Evolutionary conservation across 2,113 vertebrate species (phyloP).

Genomic region (Butastur rufipennis): DNA sequence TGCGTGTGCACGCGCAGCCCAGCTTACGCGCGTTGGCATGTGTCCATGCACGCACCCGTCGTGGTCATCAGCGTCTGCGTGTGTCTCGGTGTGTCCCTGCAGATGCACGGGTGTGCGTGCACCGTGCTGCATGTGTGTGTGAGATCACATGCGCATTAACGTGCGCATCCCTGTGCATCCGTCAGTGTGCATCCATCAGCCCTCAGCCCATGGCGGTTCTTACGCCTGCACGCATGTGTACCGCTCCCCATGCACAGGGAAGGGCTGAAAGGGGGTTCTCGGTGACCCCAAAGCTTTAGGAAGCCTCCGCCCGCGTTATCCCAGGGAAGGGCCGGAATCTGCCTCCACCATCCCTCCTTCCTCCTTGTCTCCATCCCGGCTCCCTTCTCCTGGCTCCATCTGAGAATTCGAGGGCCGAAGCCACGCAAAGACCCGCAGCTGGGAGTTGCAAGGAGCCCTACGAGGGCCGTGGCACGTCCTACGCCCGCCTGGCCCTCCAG

Average conservation of each 20-base stretch:
- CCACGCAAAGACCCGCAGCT: not conserved
- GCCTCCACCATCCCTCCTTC: not conserved
- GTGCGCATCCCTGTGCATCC: not conserved
- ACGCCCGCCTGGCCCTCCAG: not conserved
- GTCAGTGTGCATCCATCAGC: not conserved
- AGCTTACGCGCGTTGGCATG: accelerated
- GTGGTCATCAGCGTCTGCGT: not conserved
- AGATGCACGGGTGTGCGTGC: not conserved
- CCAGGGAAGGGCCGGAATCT: no score
- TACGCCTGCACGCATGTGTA: not conserved
- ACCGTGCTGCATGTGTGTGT: not conserved
- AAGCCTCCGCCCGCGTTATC: not conserved
- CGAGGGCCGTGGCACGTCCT: conserved; percentile 18
- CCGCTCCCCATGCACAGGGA: not conserved
- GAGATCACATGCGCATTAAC: not conserved
- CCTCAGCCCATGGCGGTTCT: not conserved
- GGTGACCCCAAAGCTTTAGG: not conserved
- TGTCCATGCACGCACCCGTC: not conserved
- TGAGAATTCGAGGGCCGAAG: accelerated
- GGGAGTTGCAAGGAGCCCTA: not conserved
- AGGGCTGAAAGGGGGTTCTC: not conserved
- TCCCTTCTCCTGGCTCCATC: not conserved
- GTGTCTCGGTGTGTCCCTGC: not conserved
- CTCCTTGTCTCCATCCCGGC: not conserved
- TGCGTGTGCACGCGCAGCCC: accelerated